Conservation (phyloP, 2,797 vertebrate species). For the Hydrocynus forskahlii region DNA sequence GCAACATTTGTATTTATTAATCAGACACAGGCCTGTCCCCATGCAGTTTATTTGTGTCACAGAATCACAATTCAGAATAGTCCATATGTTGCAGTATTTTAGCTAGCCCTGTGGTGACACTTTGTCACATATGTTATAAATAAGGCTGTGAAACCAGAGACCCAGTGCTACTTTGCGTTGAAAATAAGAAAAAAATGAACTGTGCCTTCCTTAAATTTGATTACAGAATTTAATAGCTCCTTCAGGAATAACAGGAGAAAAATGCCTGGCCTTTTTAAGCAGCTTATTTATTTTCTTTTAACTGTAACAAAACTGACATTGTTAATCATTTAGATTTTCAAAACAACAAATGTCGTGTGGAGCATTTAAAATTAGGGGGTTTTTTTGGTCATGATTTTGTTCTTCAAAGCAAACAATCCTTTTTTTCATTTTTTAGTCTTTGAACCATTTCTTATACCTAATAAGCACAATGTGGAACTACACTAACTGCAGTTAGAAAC, state of each 20-base stretch:
- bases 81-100: too few species aligned
- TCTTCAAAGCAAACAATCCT: background rate
- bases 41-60: background rate
- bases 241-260: background rate
- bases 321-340: background rate
- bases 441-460: background rate
- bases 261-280: background rate
- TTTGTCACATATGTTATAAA: background rate
- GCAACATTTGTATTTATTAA: background rate
- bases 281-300: background rate
- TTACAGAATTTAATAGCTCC: too few species aligned
- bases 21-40: background rate
- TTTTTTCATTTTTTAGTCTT: background rate
- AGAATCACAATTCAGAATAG: background rate
- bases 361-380: background rate
- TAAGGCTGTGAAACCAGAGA: conserved; percentile 6
- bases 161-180: background rate
- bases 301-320: background rate
- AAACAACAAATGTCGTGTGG: background rate
- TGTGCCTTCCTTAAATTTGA: too few species aligned
- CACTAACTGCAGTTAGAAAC: background rate
- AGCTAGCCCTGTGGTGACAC: background rate
- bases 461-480: background rate
- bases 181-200: background rate
- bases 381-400: background rate